phyloP scores from a whole-genome alignment of 2,797 vertebrate genomes.

The Fistularia commersonii region DNA sequence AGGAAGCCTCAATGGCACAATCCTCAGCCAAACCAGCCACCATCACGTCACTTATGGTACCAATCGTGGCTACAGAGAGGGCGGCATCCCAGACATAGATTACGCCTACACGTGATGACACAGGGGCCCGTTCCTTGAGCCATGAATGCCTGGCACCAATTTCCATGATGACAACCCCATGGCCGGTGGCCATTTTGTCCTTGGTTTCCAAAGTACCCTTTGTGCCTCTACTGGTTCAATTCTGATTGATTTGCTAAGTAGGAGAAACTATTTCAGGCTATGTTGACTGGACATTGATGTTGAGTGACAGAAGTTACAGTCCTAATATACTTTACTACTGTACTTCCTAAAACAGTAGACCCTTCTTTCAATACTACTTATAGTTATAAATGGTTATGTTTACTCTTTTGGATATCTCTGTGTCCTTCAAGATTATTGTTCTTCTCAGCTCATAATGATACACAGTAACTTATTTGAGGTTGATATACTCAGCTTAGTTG shows the following conservation, averaged over 20 bases:
- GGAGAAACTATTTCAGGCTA: conserved; percentile 59
- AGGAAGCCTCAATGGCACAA: conserved; percentile 81
- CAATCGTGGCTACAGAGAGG: conserved; percentile 90
- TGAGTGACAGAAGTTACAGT: conserved; percentile 68
- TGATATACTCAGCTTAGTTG: conserved; percentile 71
- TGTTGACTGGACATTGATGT: conserved; percentile 58
- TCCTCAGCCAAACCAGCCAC: conserved; percentile 86
- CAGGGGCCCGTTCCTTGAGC: conserved; percentile 42
- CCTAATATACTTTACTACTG: conserved; percentile 64
- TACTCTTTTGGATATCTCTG: conserved; percentile 67
- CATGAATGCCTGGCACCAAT: conserved; percentile 40
- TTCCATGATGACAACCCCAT: conserved; percentile 35
- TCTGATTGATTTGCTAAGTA: conserved; percentile 74
- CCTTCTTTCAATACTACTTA: conserved; percentile 67
- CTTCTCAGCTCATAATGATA: conserved; percentile 68
- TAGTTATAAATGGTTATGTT: conserved; percentile 65
- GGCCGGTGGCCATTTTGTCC: conserved; percentile 62
- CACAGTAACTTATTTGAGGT: conserved; percentile 74
- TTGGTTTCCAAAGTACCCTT: conserved; percentile 82
- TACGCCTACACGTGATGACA: conserved; percentile 89
- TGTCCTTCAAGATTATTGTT: conserved; percentile 69
- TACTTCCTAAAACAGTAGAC: conserved; percentile 60
- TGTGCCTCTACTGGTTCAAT: conserved; percentile 80
- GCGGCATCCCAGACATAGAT: conserved; percentile 88
- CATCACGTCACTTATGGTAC: conserved; percentile 86